Base-by-base conservation (phyloP, 2,888 invertebrate genomes). In the Dioctria linearis region DNA sequence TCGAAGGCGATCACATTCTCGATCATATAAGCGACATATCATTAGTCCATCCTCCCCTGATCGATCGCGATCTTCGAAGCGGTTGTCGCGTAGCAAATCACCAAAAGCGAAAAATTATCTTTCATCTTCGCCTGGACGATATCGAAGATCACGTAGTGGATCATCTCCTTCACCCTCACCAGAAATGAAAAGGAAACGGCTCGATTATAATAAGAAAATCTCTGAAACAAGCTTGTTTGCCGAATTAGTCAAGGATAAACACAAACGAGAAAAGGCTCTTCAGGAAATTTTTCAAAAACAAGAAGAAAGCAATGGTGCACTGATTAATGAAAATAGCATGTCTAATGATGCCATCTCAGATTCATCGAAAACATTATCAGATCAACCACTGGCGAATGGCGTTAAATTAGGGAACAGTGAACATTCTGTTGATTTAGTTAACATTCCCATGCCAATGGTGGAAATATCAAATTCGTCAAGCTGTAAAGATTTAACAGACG, bases 151-250 rank as follows among this genome's bases (percentile, higher is more conserved):
- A 59, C 85, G 88, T 57, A 87, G 88, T 84, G 88, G 89, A 39
- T 89, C 90, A 8, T 86, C 87, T 8, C 88, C 90, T 5, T 90
- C 90, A 3, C 87, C 87, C 13, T 79, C 82, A 4, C 83, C 80
- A 73, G 88, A 87, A 73, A 83, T 87, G 2, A 88, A 87, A 71
- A 85, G 86, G 54, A 90, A 91, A 78, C 91, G 90, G 83, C 92
- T 93, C 80, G 92, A 93, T 86, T 91, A 93, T 83, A 93, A 93
- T 83, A 94, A 95, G 85, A 96, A 96, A 87, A 95, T 96, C 86
- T 94, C 94, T 78, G 95, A 96, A 85, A 96, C 96, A 6, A 96
- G 96, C 87, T 90, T 97, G 9, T 97, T 97, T 87, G 96, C 96
- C 0, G 96, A 96, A 88, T 91, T 97, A 82, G 95, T 96, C 11